These are phyloP conservation scores for Pegoplata infirma DNA, from an alignment of 2,888 invertebrate genomes.

Conservation along the genomic window DNA sequence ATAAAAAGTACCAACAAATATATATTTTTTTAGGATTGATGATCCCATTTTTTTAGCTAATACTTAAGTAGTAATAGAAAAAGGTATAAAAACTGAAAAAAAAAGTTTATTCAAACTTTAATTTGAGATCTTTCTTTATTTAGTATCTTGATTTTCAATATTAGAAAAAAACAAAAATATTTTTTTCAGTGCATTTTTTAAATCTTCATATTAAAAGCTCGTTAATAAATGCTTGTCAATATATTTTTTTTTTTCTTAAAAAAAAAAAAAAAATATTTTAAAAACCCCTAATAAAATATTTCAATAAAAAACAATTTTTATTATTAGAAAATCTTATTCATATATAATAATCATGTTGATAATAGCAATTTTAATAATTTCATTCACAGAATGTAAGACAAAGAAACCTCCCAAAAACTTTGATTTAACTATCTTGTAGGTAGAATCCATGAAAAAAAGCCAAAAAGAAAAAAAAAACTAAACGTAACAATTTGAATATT, in stretches of 20 bases:
- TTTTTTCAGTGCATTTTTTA: constrained; percentile 16
- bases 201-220: constrained; percentile 40
- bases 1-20: too few relatives aligned
- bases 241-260: constrained; percentile 13
- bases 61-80: too few relatives aligned
- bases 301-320: constrained; percentile 5
- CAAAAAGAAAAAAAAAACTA: not conserved
- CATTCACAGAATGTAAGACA: constrained; percentile 20
- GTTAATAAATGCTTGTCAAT: constrained; percentile 36
- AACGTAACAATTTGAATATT: constrained; percentile 25
- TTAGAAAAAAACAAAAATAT: too few relatives aligned
- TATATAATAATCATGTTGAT: not conserved
- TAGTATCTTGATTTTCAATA: too few relatives aligned
- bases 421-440: not conserved
- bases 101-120: too few relatives aligned
- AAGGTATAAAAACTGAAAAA: too few relatives aligned
- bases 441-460: not conserved
- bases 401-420: not conserved
- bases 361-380: constrained; percentile 22
- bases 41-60: too few relatives aligned
- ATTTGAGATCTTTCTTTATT: too few relatives aligned
- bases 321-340: constrained; percentile 10
- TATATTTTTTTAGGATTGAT: too few relatives aligned
- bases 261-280: not conserved
- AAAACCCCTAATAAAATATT: not conserved